A percentile compares a stretch with the other conserved stretches of the same genome.
Conservation (phyloP, 1,140 invertebrate species). For the Drosophila santomea region DNA sequence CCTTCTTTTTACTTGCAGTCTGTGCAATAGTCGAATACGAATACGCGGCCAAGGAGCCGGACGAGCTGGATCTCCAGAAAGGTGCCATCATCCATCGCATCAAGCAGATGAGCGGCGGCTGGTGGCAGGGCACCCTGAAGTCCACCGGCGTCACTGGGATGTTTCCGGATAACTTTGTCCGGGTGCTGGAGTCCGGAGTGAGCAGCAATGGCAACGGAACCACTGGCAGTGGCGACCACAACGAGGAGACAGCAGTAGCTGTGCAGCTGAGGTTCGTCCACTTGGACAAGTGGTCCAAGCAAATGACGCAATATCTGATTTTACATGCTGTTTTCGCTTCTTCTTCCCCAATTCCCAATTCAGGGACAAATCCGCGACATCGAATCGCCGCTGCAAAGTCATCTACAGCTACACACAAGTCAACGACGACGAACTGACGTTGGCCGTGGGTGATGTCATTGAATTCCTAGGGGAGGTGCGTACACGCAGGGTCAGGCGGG, state of each 20-base stretch:
- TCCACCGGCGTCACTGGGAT: slow-evolving; percentile 92
- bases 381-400: slow-evolving; percentile 90
- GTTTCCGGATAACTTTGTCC: slow-evolving; percentile 99
- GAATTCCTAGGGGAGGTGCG: slow-evolving; percentile 93
- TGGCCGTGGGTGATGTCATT: slow-evolving; percentile 94
- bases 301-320: slow-evolving; percentile 50
- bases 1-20: slow-evolving; percentile 85
- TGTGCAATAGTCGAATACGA: slow-evolving; percentile 93
- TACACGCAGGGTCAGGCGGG: slow-evolving; percentile 35
- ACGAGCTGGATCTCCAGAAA: slow-evolving; percentile 94
- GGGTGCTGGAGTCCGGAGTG: slow-evolving; percentile 86
- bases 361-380: slow-evolving; percentile 85
- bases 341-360: slow-evolving; percentile 24
- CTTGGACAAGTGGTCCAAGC: not conserved
- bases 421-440: slow-evolving; percentile 95
- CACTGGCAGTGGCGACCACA: slow-evolving; percentile 64
- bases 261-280: slow-evolving; percentile 79
- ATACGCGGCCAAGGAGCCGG: slow-evolving; percentile 91
- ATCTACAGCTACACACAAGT: slow-evolving; percentile 96
- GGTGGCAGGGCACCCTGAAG: slow-evolving; percentile 97
- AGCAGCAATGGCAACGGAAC: slow-evolving; percentile 61
- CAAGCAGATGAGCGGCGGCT: slow-evolving; percentile 94
- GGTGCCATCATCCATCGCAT: slow-evolving; percentile 95
- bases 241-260: slow-evolving; percentile 38
- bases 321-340: slow-evolving; percentile 22